Evolutionary conservation across 2,797 vertebrate genomes (phyloP), one percentile per base, ranked within the genome.

Genomic region (Psittacula echo): DNA sequence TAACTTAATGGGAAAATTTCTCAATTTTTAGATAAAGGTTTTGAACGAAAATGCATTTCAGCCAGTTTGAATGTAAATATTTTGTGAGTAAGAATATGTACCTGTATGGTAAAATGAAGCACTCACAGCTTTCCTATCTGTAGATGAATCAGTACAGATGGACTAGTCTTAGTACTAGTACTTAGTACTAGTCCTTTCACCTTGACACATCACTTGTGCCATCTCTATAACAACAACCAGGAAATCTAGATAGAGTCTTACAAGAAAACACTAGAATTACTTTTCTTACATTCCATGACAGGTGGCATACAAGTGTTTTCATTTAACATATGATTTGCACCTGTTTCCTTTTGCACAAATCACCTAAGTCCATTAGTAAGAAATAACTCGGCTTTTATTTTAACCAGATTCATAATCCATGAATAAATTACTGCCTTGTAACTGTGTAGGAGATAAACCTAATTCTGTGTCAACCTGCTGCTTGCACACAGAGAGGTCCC

Each of bases 171-270:
- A 79, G 65, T 96, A 92, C 51, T 83, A 82, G 65, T 89, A 94
- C 73, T 81, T 67, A 79, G 65, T 96, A 92, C 51, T 83, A 82
- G 65, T 89, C 61, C 45, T 95, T 94, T 85, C 62, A 87, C 50
- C 68, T 93, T 86, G 56, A 76, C 54, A 66, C 32, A 84, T 93
- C 94, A 89, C 61, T 93, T 95, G 58, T 29, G 19, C 51, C 75
- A 85, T 90, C 71, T 75, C 53, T 27, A 5, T 89, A 96, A 95
- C 90, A 95, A 95, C 87, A 95, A 53, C 64, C 79, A 97, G 93
- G 86, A 95, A 94, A 93, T 92, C 80, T 58, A 93, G 74, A 65
- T 89, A 89, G 97, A 95, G 71, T 94, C 27, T 37, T 71, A 65
- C 56, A 85, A 12, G 39, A 58, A 90, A 90, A 93, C 21, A 62